Base-by-base conservation (phyloP, 2,113 vertebrate genomes). In the Varanus komodoensis region DNA sequence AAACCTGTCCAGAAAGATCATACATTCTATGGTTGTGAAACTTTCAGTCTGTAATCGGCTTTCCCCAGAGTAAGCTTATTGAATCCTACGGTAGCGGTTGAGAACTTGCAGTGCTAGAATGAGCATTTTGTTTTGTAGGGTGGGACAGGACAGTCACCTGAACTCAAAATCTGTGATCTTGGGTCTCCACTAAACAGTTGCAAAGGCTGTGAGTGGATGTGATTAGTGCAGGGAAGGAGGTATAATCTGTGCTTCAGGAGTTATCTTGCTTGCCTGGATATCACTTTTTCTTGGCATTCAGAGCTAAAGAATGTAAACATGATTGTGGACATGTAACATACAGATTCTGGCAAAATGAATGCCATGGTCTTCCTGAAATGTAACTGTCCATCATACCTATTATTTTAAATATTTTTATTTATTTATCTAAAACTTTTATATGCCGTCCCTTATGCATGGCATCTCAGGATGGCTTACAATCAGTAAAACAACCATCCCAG, bases 41-140 rank as follows among this genome's bases (percentile, higher is more conserved):
- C 64, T 74, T 75, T 57, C 50, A 75, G 38, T 75, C n/a, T 57
- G 74, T 86, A 86, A 86, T 86, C 75, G 32, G 71, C 71, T 86
- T 38, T 50, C 50, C 71, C 50, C 27, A n/a, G 69, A 57, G 61
- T 80, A 87, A 87, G 38, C 52, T 67, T 50, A 64, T 25, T 52
- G 75, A 68, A 19, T 9, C 80, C 38, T 25, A 23, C 80, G 77
- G 29, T 32, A 69, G 75, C 32, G 34, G 27, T 68, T 32, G 64
- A 87, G 29, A 17, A 23, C 52, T 80, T 64, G 29, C 29, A n/a
- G 75, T 38, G 50, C 29, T 32, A 79, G n/a, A 80, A 80, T 80
- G 77, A 87, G 38, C 50, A 17, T 67, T 87, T 87, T 87, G 29
- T 27, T 87, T 79, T 29, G 29, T 32, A 50, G 61, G 75, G 75